Conservation (phyloP, 2,888 invertebrate genomes). For the Meliscaeva auricollis region DNA sequence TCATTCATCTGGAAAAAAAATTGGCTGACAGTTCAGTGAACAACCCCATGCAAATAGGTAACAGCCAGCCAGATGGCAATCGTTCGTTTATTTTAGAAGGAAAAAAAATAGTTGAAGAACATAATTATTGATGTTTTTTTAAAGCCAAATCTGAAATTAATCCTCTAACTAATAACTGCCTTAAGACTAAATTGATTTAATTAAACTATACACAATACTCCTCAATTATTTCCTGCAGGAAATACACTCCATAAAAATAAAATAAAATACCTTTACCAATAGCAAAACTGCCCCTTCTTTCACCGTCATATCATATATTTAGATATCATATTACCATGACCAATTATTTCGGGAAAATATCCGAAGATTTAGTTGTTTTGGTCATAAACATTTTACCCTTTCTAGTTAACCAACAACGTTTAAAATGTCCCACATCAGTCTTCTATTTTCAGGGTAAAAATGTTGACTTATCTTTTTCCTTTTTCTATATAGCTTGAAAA, state of each 20-base stretch:
- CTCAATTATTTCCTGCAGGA: not conserved
- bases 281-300: not conserved
- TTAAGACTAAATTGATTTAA: slow-evolving; percentile 17
- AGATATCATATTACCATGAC: slow-evolving; percentile 48
- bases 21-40: too few relatives aligned
- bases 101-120: too few relatives aligned
- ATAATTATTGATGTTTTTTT: too few relatives aligned
- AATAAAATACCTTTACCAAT: not conserved
- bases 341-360: slow-evolving; percentile 60
- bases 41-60: too few relatives aligned
- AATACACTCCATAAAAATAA: not conserved
- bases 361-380: slow-evolving; percentile 12
- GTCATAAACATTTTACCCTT: slow-evolving; percentile 16
- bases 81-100: too few relatives aligned
- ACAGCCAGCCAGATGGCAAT: too few relatives aligned
- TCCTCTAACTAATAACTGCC: not conserved
- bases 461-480: slow-evolving; percentile 41
- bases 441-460: slow-evolving; percentile 48
- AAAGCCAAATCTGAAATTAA: too few relatives aligned
- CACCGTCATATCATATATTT: slow-evolving; percentile 48
- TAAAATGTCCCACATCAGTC: slow-evolving; percentile 17
- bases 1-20: too few relatives aligned
- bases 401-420: slow-evolving; percentile 1
- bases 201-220: not conserved
- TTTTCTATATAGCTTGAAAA: slow-evolving; percentile 17